These are phyloP conservation scores for Okapia johnstoni DNA, from an alignment of 2,113 vertebrate species.

Conservation along the genomic window DNA sequence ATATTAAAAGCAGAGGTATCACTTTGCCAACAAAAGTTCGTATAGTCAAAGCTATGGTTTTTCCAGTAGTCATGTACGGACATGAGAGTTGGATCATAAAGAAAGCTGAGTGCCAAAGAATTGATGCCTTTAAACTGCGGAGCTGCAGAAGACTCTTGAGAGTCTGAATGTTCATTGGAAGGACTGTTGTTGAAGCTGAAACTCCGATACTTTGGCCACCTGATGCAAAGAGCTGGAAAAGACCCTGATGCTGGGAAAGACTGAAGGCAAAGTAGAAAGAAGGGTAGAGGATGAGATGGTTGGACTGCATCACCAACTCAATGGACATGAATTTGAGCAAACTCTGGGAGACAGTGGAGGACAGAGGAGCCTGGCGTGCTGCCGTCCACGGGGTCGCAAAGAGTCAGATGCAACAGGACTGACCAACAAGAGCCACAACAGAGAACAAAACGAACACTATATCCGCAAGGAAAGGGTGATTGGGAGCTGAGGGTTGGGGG, in stretches of 20 bases:
- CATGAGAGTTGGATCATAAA: not conserved
- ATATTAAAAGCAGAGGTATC: not conserved
- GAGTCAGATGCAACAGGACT: not conserved
- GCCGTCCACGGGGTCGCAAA: not conserved
- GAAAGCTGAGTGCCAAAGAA: not conserved
- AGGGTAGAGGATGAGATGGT: not conserved
- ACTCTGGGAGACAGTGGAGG: not conserved
- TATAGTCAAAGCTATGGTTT: not conserved
- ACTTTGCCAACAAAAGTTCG: not conserved
- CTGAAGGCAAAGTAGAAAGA: not conserved
- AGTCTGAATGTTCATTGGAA: not conserved
- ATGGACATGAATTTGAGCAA: not conserved
- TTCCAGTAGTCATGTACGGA: not conserved
- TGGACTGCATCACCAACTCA: not conserved
- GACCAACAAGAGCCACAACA: not conserved
- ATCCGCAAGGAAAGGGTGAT: not conserved
- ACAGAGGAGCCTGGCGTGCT: not conserved
- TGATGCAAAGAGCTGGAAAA: not conserved
- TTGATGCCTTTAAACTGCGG: not conserved
- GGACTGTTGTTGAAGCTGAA: not conserved
- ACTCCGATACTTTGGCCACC: not conserved
- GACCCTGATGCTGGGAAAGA: not conserved
- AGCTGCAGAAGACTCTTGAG: not conserved
- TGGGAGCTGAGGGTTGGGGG: rapidly evolving
- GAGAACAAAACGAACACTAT: not conserved